These are phyloP conservation scores for Pelobates fuscus DNA, from an alignment of 2,113 vertebrate genomes.

Conservation along the genomic window DNA sequence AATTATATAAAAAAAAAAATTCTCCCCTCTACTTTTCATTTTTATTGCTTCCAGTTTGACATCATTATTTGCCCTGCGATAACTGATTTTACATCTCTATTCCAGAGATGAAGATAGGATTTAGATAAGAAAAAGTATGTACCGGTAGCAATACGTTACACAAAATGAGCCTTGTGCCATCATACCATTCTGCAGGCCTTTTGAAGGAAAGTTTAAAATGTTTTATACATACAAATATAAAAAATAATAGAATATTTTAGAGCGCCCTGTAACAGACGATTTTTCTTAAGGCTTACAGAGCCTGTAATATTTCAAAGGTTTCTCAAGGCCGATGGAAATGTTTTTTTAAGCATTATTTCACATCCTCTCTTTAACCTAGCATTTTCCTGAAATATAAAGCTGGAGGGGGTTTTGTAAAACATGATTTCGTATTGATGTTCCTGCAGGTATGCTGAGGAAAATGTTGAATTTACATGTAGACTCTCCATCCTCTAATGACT, in stretches of 20 bases:
- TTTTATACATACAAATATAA: slow-evolving; percentile 43
- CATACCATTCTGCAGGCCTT: slow-evolving; percentile 13
- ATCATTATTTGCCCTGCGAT: background rate
- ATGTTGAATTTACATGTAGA: background rate
- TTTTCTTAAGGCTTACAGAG: slow-evolving; percentile 32
- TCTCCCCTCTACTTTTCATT: background rate
- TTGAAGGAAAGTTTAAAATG: slow-evolving; percentile 36
- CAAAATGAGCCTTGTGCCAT: slow-evolving; percentile 32
- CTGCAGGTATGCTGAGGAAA: background rate
- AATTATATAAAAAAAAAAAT: no score
- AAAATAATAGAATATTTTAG: slow-evolving; percentile 36
- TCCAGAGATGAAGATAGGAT: background rate
- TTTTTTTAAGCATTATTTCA: slow-evolving; percentile 36
- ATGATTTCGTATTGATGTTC: slow-evolving; percentile 19
- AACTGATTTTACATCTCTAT: slow-evolving; percentile 12
- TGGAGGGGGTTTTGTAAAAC: slow-evolving; percentile 30
- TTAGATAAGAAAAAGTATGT: slow-evolving; percentile 25
- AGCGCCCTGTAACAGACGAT: slow-evolving; percentile 29
- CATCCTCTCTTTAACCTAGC: slow-evolving; percentile 20
- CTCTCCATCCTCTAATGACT: background rate
- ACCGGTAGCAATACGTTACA: slow-evolving; percentile 18
- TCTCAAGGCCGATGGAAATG: slow-evolving; percentile 44
- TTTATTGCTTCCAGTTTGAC: slow-evolving; percentile 14
- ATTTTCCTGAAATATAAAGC: slow-evolving; percentile 18
- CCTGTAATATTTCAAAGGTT: slow-evolving; percentile 43